Base-by-base conservation (phyloP, 2,113 vertebrate genomes). In the Lamprologus ornatipinnis region DNA sequence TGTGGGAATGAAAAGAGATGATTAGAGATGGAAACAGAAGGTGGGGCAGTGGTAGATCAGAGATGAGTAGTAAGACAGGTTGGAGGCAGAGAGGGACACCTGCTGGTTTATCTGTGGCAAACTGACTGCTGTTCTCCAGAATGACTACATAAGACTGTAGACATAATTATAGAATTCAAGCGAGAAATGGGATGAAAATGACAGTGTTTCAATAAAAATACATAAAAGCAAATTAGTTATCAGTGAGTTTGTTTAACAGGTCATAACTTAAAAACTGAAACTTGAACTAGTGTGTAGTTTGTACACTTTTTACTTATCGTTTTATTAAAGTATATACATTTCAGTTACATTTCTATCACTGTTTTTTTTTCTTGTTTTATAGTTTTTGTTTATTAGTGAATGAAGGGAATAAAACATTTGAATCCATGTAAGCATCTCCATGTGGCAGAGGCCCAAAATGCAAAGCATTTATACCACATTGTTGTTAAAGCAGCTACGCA, bases 1-100 rank as follows among this genome's bases (percentile, higher is more conserved):
- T 80, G 68, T 87, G 73, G 45, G 84, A 84, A 90, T 88, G 70
- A 89, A 55, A 80, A 63, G 83, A 88, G 85, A 87, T 90, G 87
- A 84, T 87, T 45, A 57, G 82, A 58, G 81, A 68, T 19, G 63
- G 33, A 84, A 19, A 63, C 57, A 83, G 17, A 10, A 53, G 70
- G 33, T 21, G 54, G 9, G 17, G 14, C 21, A 60, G 31, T 19
- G 81, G 81, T 8, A 54, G 79, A 68, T 85, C 55, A 53, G 55
- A 80, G 57, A 79, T 86, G 73, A 82, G 70, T 80, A 28, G 42
- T 54, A 63, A 45, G 53, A 78, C 83, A 83, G 51, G 57, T 58
- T 40, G 40, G 68, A 53, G 75, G 49, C 19, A 79, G 55, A 87
- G 87, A 87, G 83, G 87, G 91, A 92, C 87, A 89, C 85, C 82